phyloP scores from a whole-genome alignment of 2,113 vertebrate species.

The Gallinago paraguaiae region DNA sequence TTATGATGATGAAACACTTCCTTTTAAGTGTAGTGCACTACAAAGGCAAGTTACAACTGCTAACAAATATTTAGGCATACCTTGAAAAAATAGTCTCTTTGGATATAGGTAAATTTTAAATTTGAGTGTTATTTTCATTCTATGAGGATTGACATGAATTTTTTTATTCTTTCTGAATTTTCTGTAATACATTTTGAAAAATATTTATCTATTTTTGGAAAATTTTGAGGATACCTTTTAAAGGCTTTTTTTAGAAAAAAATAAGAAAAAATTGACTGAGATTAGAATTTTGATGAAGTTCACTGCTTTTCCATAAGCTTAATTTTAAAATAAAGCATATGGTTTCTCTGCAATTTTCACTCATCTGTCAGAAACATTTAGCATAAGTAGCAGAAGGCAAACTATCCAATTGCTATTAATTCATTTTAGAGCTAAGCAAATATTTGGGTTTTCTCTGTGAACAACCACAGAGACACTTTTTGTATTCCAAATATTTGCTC shows the following conservation, averaged over 20 bases:
- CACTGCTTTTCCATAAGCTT: neutral
- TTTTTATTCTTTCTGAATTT: neutral
- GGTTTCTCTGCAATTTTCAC: neutral
- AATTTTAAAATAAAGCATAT: neutral
- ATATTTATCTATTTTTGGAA: neutral
- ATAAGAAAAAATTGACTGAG: neutral
- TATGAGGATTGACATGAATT: neutral
- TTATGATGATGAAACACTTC: neutral
- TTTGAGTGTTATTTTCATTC: neutral
- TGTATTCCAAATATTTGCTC: neutral
- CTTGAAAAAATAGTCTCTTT: neutral
- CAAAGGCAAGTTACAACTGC: neutral
- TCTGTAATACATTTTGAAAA: neutral
- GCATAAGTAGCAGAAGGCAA: neutral
- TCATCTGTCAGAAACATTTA: conserved; percentile 12
- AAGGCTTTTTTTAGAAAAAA: neutral
- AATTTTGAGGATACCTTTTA: neutral
- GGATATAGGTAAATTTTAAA: neutral
- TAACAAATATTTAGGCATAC: neutral
- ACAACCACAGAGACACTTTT: neutral
- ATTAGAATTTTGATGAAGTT: neutral
- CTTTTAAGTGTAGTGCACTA: neutral
- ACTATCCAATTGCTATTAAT: neutral
- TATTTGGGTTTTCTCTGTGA: conserved; percentile 1
- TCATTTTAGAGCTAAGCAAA: conserved; percentile 7